A percentile compares a stretch with the other conserved stretches of the same genome.
Evolutionary conservation across 2,888 invertebrate species (phyloP).

Genomic region (Fissipunctia ypsillon): DNA sequence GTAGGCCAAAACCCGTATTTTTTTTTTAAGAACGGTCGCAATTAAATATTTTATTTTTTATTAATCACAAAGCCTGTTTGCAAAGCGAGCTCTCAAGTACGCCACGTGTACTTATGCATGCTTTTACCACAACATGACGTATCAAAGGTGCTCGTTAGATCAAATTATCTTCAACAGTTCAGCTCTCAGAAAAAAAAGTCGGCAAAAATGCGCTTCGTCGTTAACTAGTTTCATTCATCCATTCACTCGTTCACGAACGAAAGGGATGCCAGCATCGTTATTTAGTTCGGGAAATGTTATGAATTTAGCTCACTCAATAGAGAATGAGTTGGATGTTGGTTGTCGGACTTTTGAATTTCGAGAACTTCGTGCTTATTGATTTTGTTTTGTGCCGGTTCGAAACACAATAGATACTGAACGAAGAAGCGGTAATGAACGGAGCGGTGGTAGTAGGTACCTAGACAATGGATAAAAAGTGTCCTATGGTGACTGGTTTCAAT

Average conservation of each 20-base stretch:
- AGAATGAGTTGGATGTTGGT: constrained; percentile 28
- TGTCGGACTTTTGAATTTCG: constrained; percentile 46
- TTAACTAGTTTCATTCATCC: constrained; percentile 77
- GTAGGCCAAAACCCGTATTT: too few species aligned
- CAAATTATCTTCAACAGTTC: constrained; percentile 63
- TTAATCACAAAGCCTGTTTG: constrained; percentile 19
- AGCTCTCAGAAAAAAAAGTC: constrained; percentile 52
- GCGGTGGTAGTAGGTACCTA: background rate
- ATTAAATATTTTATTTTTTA: too few species aligned
- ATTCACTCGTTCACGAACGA: constrained; percentile 70
- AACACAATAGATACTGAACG: constrained; percentile 4
- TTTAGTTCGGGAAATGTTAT: constrained; percentile 57
- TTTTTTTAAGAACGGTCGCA: too few species aligned
- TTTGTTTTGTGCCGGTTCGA: constrained; percentile 14
- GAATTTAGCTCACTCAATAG: constrained; percentile 57
- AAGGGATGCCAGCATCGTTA: constrained; percentile 58
- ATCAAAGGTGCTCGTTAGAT: constrained; percentile 71
- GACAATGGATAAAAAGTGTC: background rate
- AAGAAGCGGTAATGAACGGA: background rate
- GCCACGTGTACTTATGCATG: constrained; percentile 27
- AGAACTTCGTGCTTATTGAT: constrained; percentile 33
- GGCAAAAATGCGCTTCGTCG: constrained; percentile 66
- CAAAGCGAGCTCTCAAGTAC: constrained; percentile 24
- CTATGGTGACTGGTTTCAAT: constrained; percentile 18
- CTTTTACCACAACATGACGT: constrained; percentile 32